Evolutionary conservation across 2,113 vertebrate genomes (phyloP).

Genomic region (Trematocara stigmaticum): DNA sequence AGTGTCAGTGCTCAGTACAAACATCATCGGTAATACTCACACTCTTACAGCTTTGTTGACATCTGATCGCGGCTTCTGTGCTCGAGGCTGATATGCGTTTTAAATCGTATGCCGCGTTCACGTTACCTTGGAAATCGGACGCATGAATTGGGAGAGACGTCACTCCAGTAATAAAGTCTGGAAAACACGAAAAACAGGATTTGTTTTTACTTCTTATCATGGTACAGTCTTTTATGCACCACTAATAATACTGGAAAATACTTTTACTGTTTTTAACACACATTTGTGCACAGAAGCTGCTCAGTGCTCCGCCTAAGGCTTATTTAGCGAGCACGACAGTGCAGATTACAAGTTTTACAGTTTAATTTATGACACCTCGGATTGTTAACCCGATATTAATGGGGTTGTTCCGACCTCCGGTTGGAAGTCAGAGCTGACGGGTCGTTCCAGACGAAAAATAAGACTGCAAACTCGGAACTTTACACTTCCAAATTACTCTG

Average conservation of each 20-base stretch:
- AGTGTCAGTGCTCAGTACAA: background rate
- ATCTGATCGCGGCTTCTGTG: background rate
- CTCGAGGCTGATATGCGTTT: conserved; percentile 19
- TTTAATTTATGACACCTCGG: background rate
- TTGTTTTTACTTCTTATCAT: background rate
- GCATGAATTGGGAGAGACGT: background rate
- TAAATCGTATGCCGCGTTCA: conserved; percentile 12
- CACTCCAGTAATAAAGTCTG: background rate
- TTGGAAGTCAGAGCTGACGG: background rate
- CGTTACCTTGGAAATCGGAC: background rate
- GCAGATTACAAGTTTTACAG: background rate
- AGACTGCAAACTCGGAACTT: background rate
- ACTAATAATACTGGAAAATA: background rate
- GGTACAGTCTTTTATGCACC: background rate
- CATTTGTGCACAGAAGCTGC: background rate
- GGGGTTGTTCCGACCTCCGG: background rate
- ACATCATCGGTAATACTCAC: background rate
- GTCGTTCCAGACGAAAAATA: background rate
- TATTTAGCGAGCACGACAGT: background rate
- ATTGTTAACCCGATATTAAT: background rate
- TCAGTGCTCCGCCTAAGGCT: background rate
- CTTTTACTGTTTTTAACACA: background rate
- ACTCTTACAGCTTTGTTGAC: background rate
- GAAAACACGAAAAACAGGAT: background rate
- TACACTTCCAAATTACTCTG: background rate